phyloP scores from a whole-genome alignment of 2,797 vertebrate species.

The Gobionotothen gibberifrons region DNA sequence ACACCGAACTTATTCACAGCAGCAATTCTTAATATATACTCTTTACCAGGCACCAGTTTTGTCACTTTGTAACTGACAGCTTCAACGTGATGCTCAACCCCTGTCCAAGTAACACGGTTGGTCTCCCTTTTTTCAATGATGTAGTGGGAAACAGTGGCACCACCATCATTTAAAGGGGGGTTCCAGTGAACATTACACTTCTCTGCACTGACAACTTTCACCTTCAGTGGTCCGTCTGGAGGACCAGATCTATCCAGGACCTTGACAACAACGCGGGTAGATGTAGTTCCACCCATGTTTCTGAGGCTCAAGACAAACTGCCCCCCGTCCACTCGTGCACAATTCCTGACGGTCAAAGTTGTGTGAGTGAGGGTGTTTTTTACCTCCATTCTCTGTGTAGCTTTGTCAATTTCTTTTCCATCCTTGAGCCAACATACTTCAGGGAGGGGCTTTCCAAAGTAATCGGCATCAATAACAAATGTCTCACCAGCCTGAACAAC shows the following conservation, averaged over 20 bases:
- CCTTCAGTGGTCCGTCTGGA: conserved; percentile 89
- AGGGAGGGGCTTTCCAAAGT: conserved; percentile 94
- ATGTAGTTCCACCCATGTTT: conserved; percentile 94
- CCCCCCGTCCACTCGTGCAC: conserved; percentile 90
- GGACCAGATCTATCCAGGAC: conserved; percentile 95
- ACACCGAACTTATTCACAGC: conserved; percentile 97
- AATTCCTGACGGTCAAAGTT: conserved; percentile 85
- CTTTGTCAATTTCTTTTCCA: conserved; percentile 89
- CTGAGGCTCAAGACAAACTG: conserved; percentile 88
- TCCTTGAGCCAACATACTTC: conserved; percentile 91
- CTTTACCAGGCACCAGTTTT: conserved; percentile 93
- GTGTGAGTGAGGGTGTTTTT: conserved; percentile 93
- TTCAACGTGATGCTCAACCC: conserved; percentile 91
- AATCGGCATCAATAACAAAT: conserved; percentile 93
- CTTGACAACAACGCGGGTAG: conserved; percentile 89
- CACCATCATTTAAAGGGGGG: conserved; percentile 93
- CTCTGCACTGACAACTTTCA: conserved; percentile 93
- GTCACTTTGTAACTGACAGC: conserved; percentile 93
- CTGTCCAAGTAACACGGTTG: conserved; percentile 93
- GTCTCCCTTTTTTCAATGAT: conserved; percentile 96
- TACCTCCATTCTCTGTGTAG: conserved; percentile 86
- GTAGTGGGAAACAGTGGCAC: conserved; percentile 94
- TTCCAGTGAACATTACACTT: conserved; percentile 93
- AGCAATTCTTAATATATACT: conserved; percentile 97
- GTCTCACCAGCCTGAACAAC: conserved; percentile 92